Conservation (phyloP, 35 echinoderm and acorn worm genomes). For the Ophioderma brevispina region DNA sequence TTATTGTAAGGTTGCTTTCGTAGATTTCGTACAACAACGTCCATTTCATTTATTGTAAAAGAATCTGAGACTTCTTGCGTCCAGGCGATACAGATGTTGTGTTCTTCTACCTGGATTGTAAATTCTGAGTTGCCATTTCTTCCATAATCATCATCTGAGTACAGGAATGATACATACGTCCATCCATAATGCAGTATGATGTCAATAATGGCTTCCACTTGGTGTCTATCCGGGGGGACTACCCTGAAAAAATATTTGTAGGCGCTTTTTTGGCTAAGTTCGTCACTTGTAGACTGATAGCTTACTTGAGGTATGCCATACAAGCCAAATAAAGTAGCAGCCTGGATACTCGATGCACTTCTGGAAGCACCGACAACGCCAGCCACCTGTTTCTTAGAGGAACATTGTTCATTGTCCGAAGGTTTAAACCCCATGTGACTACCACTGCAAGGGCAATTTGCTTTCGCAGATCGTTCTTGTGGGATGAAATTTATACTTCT, state of each 20-base stretch:
- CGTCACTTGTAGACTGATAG: constrained; percentile 56
- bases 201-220: constrained; percentile 79
- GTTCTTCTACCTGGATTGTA: constrained; percentile 9
- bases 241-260: constrained; percentile 61
- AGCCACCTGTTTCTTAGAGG: background rate
- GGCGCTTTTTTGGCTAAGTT: constrained; percentile 16
- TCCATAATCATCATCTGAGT: constrained; percentile 90
- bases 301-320: constrained; percentile 65
- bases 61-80: constrained; percentile 26
- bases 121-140: constrained; percentile 73
- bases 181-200: constrained; percentile 72
- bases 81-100: constrained; percentile 75
- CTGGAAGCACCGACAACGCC: constrained; percentile 70
- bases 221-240: constrained; percentile 61
- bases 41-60: constrained; percentile 11
- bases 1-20: constrained; percentile 46
- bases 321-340: constrained; percentile 66
- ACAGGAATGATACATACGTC: constrained; percentile 91
- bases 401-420: background rate
- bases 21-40: constrained; percentile 35
- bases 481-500: constrained; percentile 57
- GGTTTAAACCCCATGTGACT: background rate
- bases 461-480: background rate
- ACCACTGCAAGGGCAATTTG: background rate
- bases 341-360: constrained; percentile 68